Conservation (phyloP, 2,888 invertebrate genomes). For the Macaria liturata region DNA sequence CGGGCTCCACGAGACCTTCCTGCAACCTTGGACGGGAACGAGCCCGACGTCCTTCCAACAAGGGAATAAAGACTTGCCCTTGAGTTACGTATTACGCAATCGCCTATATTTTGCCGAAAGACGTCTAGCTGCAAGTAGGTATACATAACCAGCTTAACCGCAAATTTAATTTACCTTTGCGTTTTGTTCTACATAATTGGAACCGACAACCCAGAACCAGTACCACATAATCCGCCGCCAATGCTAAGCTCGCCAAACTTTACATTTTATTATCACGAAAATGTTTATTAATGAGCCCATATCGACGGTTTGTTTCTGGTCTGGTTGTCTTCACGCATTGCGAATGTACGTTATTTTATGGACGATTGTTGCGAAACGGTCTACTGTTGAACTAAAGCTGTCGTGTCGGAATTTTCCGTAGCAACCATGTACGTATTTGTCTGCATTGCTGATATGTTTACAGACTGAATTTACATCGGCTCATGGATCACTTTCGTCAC, state of each 20-base stretch:
- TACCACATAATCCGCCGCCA: constrained; percentile 11
- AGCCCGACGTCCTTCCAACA: constrained; percentile 49
- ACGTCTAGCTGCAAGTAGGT: no score
- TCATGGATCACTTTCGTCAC: constrained; percentile 48
- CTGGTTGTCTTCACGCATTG: constrained; percentile 34
- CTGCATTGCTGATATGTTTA: constrained; percentile 10
- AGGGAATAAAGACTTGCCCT: constrained; percentile 25
- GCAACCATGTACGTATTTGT: constrained; percentile 10
- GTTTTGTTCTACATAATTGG: constrained; percentile 1
- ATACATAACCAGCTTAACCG: neutral
- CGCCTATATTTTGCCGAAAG: neutral
- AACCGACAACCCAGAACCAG: constrained; percentile 5
- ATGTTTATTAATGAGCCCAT: constrained; percentile 31
- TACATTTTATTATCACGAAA: constrained; percentile 22
- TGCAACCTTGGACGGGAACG: constrained; percentile 55
- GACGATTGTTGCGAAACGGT: constrained; percentile 27
- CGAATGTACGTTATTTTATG: constrained; percentile 26
- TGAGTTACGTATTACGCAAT: constrained; percentile 15
- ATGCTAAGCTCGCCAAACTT: constrained; percentile 21
- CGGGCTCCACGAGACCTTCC: constrained; percentile 55
- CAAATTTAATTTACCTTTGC: constrained; percentile 8
- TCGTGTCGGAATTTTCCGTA: constrained; percentile 20
- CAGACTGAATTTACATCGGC: constrained; percentile 29
- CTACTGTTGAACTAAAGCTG: constrained; percentile 21
- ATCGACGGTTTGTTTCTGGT: constrained; percentile 34